Conservation (phyloP, 2,797 vertebrate genomes). For the Heliangelus exortis region DNA sequence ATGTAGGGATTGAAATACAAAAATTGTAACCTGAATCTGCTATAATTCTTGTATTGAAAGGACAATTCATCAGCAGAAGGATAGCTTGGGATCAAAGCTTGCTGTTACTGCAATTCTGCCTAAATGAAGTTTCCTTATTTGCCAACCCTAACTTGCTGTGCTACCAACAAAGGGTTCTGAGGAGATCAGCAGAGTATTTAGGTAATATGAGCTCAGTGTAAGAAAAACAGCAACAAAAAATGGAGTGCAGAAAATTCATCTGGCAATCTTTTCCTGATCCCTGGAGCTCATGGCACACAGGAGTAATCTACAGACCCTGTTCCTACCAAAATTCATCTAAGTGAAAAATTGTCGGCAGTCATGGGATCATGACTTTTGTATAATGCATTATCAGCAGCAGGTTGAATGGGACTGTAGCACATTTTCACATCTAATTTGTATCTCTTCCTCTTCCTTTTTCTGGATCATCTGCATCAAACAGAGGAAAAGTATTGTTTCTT, state of each 20-base stretch:
- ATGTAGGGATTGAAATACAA: neutral
- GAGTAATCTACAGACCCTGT: neutral
- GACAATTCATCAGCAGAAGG: neutral
- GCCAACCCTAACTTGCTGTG: neutral
- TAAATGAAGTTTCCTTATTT: neutral
- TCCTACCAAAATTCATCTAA: conserved; percentile 8
- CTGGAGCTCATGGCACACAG: neutral
- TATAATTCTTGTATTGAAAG: neutral
- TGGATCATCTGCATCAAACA: neutral
- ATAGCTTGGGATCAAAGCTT: neutral
- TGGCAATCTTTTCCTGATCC: neutral
- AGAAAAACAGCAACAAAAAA: no score
- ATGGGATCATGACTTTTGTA: neutral
- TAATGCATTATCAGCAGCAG: neutral
- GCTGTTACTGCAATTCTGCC: neutral
- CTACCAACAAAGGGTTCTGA: neutral
- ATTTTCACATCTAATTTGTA: neutral
- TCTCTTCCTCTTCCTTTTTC: neutral
- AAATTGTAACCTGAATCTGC: neutral
- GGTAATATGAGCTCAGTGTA: neutral
- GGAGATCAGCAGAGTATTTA: neutral
- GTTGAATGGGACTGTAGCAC: neutral
- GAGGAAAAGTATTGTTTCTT: neutral
- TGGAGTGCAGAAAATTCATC: neutral
- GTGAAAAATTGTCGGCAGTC: neutral